Conservation (phyloP, 1,140 invertebrate genomes). For the Coelopa frigida region DNA sequence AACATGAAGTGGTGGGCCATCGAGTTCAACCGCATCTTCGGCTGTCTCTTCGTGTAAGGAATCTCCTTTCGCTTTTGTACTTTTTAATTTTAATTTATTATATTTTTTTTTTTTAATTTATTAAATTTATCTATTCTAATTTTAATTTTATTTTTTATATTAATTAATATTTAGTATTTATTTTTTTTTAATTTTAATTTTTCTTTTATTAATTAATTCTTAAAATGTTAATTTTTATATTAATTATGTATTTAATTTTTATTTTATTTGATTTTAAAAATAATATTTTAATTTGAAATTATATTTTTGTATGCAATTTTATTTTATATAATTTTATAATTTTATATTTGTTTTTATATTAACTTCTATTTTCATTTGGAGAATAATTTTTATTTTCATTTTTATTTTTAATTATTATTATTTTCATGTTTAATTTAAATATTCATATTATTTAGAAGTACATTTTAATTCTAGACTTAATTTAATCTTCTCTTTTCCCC, state of each 20-base stretch:
- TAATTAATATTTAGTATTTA: background rate
- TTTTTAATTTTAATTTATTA: background rate
- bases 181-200: background rate
- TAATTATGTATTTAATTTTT: too few relatives aligned
- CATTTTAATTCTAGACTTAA: background rate
- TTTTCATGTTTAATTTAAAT: too few relatives aligned
- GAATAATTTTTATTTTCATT: background rate
- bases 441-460: background rate
- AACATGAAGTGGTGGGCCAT: slow-evolving; percentile 40
- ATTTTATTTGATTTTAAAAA: too few relatives aligned
- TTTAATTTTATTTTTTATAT: background rate
- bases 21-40: slow-evolving; percentile 33
- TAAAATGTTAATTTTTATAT: too few relatives aligned
- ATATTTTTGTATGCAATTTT: too few relatives aligned
- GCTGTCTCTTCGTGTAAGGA: slow-evolving; percentile 38
- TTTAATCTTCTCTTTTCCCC: background rate
- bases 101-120: background rate
- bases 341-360: too few relatives aligned
- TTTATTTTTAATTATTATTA: too few relatives aligned
- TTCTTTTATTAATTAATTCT: too few relatives aligned
- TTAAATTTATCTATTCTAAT: too few relatives aligned
- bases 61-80: background rate
- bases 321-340: too few relatives aligned
- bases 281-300: too few relatives aligned
- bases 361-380: background rate